Evolutionary conservation across 2,888 invertebrate genomes (phyloP), one percentile per base, ranked within the genome.

Genomic region (Leptopilina myrica): DNA sequence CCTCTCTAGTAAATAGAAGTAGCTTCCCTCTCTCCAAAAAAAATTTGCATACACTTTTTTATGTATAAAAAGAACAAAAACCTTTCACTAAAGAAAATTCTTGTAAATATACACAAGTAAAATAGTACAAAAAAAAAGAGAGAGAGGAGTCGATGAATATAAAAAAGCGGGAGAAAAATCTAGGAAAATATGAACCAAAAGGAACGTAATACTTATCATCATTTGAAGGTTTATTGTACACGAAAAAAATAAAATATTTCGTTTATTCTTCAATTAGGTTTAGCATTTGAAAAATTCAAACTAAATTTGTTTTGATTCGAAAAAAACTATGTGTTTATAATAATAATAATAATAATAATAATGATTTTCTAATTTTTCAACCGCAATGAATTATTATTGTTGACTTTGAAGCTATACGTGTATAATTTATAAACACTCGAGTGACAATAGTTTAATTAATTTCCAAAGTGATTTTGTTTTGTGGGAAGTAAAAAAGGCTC

Each of bases 21-120:
- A 53, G 53, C 33, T 5, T 14, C 14, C 43, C 49, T 49, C 11
- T 3, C 49, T 12, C 12, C 8, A 12, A 53, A 56, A 20, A 20
- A 53, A 53, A 69, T 69, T 69, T 69, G 69, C 69, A 69, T 69
- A 69, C 26, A 26, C 69, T 69, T 49, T 69, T 53, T 4, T 33
- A 49, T 53, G 53, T 56, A 69, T 33, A 53, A 33, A 53, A 69
- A 69, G 69, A 69, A 26, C 26, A 69, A 69, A 69, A 69, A 56
- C 53, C 20, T 69, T 69, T 49, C 26, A 11, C 53, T 69, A 56
- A 33, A 53, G 26, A 53, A 53, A 69, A 69, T 69, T 69, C 53
- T 53, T 56, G 69, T 26, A 69, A 69, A 69, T 69, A 69, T 69
- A 56, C 53, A 49, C 2, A 5, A 69, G 69, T 69, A 33, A 56